Base-by-base conservation (phyloP, 2,888 invertebrate species). In the Amiota minor region DNA sequence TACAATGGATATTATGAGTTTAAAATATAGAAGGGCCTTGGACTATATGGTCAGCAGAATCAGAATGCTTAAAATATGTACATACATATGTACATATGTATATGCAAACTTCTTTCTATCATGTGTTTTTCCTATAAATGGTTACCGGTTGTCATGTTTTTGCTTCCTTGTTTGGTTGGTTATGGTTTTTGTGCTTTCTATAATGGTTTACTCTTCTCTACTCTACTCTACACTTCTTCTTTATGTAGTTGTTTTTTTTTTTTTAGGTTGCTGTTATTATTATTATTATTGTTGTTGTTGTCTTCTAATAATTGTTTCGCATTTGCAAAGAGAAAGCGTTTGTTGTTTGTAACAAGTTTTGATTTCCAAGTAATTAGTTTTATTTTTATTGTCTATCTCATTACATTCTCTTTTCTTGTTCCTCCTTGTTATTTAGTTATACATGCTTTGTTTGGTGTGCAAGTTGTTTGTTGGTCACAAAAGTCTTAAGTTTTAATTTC, bases 261-360 rank as follows among this genome's bases (percentile, higher is more conserved):
- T 59, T 16, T 1, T 9, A 59, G 4, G 18, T 20, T 11, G 12
- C 4, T 18, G 18, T 59, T 59, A 20, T 18, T 59, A 20, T 23
- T 23, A 23, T 23, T 23, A 23, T 23, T 23, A 23, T 23, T 59
- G 59, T 59, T 3, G 14, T 14, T 16, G 9, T 6, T 35, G 12
- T 62, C n/a, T 14, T 62, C 35, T 62, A 62, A 35, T 62, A 62
- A 62, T 62, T 62, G 45, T 45, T n/a, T 23, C 62, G 45, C 62
- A 62, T 62, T 62, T 35, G 9, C 45, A 62, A 62, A 62, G 62
- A 62, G 62, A 62, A 62, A 62, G 62, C 62, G 35, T 8, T 35
- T 35, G 35, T 35, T 35, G 35, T 35, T 62, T 62, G 35, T 59
- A 59, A 59, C 62, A 62, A 62, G 62, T 62, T 62, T 62, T 23